Percentiles rank a stretch among this genome's conserved stretches.
These are phyloP conservation scores for Apotomis betuletana DNA, from an alignment of 2,888 invertebrate genomes.

Conservation along the genomic window DNA sequence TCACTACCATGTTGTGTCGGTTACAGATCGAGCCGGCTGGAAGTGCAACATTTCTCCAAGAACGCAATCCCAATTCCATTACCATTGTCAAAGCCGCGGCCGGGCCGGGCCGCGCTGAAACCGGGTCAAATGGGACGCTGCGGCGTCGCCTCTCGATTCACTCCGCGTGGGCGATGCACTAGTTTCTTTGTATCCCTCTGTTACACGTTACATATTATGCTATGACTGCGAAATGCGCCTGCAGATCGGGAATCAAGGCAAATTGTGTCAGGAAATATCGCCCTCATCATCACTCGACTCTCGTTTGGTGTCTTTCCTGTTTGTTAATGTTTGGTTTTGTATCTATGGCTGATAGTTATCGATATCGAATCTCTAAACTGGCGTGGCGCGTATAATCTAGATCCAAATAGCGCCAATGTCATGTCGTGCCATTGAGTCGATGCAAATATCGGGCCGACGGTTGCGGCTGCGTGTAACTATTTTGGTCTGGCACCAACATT, in stretches of 20 bases:
- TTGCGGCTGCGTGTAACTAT: conserved; percentile 34
- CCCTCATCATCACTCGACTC: not conserved
- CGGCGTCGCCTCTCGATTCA: conserved; percentile 39
- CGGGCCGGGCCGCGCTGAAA: conserved; percentile 37
- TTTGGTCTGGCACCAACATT: conserved; percentile 21
- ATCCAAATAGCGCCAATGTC: conserved; percentile 27
- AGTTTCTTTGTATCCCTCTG: conserved; percentile 40
- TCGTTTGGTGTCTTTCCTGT: not conserved
- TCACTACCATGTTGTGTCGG: conserved; percentile 12
- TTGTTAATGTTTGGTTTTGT: conserved; percentile 1
- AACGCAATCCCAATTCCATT: conserved; percentile 37
- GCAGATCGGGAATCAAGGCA: not conserved
- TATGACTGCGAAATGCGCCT: conserved; percentile 2
- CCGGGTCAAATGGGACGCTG: conserved; percentile 38
- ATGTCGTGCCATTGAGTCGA: conserved; percentile 33
- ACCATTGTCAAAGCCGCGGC: conserved; percentile 39
- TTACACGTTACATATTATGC: conserved; percentile 33
- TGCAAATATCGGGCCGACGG: conserved; percentile 29
- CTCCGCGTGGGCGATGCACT: conserved; percentile 36
- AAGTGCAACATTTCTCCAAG: conserved; percentile 22
- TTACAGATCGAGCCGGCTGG: conserved; percentile 14
- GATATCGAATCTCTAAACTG: conserved; percentile 14
- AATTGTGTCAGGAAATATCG: conserved; percentile 20
- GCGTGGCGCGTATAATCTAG: conserved; percentile 24
- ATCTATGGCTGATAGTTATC: not conserved